phyloP scores from a whole-genome alignment of 2,113 vertebrate species.

The Syngnathus floridae region DNA sequence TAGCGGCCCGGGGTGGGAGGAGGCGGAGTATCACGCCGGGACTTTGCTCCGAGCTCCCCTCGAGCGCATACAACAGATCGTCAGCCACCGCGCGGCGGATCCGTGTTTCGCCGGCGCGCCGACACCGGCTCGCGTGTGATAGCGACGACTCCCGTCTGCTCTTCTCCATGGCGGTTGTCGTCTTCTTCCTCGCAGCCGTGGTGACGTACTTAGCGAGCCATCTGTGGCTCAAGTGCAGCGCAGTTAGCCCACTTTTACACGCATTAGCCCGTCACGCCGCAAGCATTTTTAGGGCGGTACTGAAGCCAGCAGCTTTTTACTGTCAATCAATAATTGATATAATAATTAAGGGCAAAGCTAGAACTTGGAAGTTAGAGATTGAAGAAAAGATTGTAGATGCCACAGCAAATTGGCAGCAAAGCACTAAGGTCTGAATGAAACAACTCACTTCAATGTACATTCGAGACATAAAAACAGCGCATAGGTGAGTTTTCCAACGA shows the following conservation, averaged over 20 bases:
- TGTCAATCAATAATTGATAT: constrained; percentile 67
- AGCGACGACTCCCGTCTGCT: constrained; percentile 48
- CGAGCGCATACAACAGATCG: constrained; percentile 71
- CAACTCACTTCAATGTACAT: no score
- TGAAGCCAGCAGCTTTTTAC: constrained; percentile 66
- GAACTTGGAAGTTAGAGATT: no score
- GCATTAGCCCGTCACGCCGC: constrained; percentile 39
- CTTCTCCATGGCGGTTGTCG: constrained; percentile 1
- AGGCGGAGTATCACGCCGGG: constrained; percentile 62
- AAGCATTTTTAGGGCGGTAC: constrained; percentile 66
- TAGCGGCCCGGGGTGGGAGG: constrained; percentile 51
- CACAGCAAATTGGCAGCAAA: neutral
- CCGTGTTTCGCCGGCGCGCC: constrained; percentile 61
- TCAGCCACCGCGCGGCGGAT: constrained; percentile 62
- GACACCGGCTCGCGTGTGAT: constrained; percentile 49
- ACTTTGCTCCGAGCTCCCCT: constrained; percentile 74
- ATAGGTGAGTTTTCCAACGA: no score
- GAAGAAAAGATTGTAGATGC: no score
- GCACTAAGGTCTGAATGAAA: neutral
- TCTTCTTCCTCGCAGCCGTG: constrained; percentile 54
- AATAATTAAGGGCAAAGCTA: constrained; percentile 56
- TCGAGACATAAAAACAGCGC: no score
- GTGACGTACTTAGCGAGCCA: constrained; percentile 54
- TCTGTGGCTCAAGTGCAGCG: constrained; percentile 65
- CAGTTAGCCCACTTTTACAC: constrained; percentile 60